These are phyloP conservation scores for Macrochelys suwanniensis DNA, from an alignment of 2,797 vertebrate genomes.

Conservation along the genomic window DNA sequence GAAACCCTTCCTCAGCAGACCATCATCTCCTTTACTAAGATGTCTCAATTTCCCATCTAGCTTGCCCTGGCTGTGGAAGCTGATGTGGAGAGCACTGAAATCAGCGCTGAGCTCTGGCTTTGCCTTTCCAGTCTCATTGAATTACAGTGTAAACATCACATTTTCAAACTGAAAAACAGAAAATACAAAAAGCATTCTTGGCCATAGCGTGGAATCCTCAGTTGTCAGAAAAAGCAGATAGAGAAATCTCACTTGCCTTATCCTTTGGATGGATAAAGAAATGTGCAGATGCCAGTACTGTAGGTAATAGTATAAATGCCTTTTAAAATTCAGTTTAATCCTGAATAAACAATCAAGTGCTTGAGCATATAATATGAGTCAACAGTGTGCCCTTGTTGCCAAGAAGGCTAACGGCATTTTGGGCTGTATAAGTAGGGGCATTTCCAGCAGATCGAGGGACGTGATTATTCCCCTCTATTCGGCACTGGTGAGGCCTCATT, in stretches of 20 bases:
- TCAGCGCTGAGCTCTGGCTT: background rate
- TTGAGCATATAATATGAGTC: fast-evolving
- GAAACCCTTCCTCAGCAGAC: background rate
- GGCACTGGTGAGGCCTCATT: too few relatives aligned
- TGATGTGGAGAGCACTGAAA: background rate
- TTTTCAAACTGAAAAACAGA: background rate
- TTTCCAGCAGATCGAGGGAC: too few relatives aligned
- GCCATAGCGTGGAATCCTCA: background rate
- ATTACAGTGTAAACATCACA: background rate
- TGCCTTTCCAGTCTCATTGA: background rate
- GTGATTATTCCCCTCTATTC: too few relatives aligned
- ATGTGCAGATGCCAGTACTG: background rate
- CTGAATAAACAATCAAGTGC: background rate
- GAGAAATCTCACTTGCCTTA: background rate
- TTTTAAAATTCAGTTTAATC: background rate
- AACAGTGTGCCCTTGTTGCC: too few relatives aligned
- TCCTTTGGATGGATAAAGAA: background rate
- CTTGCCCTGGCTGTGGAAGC: background rate
- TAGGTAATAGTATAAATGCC: background rate
- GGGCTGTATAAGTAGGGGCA: too few relatives aligned
- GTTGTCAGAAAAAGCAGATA: background rate
- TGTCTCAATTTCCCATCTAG: background rate
- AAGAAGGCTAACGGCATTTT: too few relatives aligned
- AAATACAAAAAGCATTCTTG: background rate
- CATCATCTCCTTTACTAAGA: background rate